phyloP scores from a whole-genome alignment of 1,140 invertebrate species.

The Tetramorium alpestre region DNA sequence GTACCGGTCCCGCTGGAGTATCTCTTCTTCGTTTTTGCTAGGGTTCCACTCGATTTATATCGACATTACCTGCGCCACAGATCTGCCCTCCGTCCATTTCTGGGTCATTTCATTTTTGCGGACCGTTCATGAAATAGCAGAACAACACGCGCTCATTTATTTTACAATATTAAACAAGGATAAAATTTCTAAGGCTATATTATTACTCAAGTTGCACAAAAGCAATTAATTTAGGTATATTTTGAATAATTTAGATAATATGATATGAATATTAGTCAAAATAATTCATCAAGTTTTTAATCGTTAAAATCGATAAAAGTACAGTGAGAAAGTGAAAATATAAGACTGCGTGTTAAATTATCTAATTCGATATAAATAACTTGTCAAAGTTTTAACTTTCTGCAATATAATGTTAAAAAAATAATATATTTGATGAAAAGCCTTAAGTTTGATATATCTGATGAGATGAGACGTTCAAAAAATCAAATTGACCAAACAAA shows the following conservation, averaged over 20 bases:
- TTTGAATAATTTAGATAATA: too few relatives aligned
- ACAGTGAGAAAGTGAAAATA: neutral
- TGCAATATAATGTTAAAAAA: neutral
- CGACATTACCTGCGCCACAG: constrained; percentile 71
- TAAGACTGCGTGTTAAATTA: neutral
- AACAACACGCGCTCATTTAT: constrained; percentile 23
- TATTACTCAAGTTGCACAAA: neutral
- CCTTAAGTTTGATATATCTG: too few relatives aligned
- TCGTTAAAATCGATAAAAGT: neutral
- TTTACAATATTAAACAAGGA: neutral
- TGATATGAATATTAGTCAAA: constrained; percentile 1
- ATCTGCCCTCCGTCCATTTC: constrained; percentile 15
- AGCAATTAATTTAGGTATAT: neutral
- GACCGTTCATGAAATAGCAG: neutral
- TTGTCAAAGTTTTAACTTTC: neutral
- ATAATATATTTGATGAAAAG: neutral
- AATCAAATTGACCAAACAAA: neutral
- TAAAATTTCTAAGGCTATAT: neutral
- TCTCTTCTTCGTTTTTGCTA: constrained; percentile 77
- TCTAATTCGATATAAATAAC: neutral
- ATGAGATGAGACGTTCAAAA: neutral
- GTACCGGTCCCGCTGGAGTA: constrained; percentile 68
- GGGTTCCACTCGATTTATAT: constrained; percentile 80
- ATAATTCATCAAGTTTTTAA: neutral
- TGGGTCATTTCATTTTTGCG: constrained; percentile 12